Evolutionary conservation across 2,113 vertebrate species (phyloP).

Genomic region (Corynorhinus townsendii): DNA sequence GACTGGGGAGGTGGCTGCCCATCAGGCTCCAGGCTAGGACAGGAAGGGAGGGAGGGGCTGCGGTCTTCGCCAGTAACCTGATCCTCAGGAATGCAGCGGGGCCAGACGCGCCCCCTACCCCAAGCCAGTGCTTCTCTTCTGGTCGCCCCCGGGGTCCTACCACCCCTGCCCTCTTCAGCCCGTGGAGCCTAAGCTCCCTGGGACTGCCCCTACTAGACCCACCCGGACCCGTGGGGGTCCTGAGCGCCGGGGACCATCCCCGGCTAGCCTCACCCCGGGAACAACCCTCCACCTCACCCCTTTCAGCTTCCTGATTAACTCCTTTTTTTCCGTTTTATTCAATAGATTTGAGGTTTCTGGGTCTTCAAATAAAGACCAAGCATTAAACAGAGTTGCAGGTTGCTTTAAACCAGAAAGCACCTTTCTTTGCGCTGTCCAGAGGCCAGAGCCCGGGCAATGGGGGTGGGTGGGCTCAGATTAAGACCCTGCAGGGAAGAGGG

Average conservation of each 20-base stretch:
- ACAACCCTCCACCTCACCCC: neutral
- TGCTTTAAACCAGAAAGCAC: neutral
- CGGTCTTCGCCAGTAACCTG: neutral
- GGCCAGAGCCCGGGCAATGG: neutral
- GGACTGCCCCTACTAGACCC: neutral
- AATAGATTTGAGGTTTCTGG: neutral
- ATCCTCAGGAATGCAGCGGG: conserved; percentile 55
- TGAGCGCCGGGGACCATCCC: neutral
- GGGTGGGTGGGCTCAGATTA: neutral
- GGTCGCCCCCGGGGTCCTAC: neutral
- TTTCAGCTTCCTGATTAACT: neutral
- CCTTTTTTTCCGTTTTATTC: neutral
- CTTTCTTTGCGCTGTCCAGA: neutral
- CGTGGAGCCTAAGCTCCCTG: too few relatives aligned
- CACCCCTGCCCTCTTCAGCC: neutral
- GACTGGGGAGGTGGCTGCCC: neutral
- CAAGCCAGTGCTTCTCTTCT: neutral
- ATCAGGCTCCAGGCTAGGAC: neutral
- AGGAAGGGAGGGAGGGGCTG: neutral
- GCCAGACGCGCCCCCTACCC: conserved; percentile 9
- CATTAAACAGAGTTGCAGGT: neutral
- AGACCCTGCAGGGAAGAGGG: neutral
- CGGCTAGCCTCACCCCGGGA: neutral
- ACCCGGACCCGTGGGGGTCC: neutral
- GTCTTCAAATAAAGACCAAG: neutral